These are phyloP conservation scores for Dynastes maya DNA, from an alignment of 2,888 invertebrate species.

Conservation along the genomic window DNA sequence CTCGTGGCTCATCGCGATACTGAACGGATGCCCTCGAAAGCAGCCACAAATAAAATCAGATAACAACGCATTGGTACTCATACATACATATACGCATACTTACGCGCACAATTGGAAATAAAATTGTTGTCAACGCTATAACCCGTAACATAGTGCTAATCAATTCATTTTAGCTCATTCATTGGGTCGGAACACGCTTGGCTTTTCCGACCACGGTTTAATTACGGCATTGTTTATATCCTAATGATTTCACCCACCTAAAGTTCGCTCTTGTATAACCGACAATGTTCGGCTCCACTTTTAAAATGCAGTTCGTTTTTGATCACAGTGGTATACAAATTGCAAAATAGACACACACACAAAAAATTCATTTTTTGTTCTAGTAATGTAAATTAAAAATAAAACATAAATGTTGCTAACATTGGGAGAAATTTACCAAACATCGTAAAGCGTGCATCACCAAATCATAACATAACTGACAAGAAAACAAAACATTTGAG, in stretches of 20 bases:
- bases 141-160: constrained; percentile 49
- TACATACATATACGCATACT: too few relatives aligned
- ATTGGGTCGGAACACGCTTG: constrained; percentile 48
- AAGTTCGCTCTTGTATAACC: background rate
- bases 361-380: too few relatives aligned
- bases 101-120: constrained; percentile 6
- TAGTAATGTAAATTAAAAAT: too few relatives aligned
- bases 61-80: background rate
- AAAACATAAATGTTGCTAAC: too few relatives aligned
- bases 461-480: too few relatives aligned
- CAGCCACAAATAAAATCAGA: constrained; percentile 13
- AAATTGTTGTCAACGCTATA: constrained; percentile 43
- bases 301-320: too few relatives aligned
- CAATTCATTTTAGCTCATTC: constrained; percentile 53
- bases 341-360: too few relatives aligned
- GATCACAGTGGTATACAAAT: too few relatives aligned
- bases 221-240: constrained; percentile 50
- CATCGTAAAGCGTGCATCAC: too few relatives aligned
- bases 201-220: constrained; percentile 50
- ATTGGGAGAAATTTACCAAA: too few relatives aligned
- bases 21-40: constrained; percentile 19
- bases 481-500: too few relatives aligned
- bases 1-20: constrained; percentile 14
- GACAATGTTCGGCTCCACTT: background rate
- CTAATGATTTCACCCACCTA: constrained; percentile 38